Evolutionary conservation across 2,113 vertebrate genomes (phyloP), one percentile per base, ranked within the genome.

Genomic region (Lepisosteus osseus): DNA sequence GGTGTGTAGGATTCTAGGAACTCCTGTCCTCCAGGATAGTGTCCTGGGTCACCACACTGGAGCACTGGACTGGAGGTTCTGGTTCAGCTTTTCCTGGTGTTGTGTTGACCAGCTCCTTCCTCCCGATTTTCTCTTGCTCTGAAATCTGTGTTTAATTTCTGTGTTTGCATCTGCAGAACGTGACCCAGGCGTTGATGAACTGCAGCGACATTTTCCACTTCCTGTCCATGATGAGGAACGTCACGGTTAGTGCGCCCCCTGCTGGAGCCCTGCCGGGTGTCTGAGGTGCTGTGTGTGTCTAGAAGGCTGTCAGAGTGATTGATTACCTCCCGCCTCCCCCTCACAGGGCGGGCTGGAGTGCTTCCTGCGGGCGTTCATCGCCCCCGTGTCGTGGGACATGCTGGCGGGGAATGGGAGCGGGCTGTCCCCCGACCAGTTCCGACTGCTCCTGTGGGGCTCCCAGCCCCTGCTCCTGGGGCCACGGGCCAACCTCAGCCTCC

Each of bases 331-430:
- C 8, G 2, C 5, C 4, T 43, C 3, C 4, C 40, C 69, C n/a
- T 29, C 3, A 40, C 70, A 90, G 88, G 78, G 70, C 0, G 47
- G 65, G 0, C 55, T 55, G 63, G 17, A n/a, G 0, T 91, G 89
- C 72, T 89, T 86, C 71, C 69, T 84, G 55, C 57, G 15, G 14
- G 84, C 86, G 0, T 83, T 86, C 17, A 0, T 86, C 11, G 83
- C 84, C 8, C 78, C 84, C n/a, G 2, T 83, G 54, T 79, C 81
- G 67, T 89, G 85, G 87, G 6, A 0, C 0, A 44, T 54, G 6
- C n/a, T 90, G 54, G 77, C n/a, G 3, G 65, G 40, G 13, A 67
- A 29, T 29, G 29, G 29, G 29, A 29, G 14, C 2, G 78, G 74
- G 12, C 55, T 85, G 7, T 45, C 70, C 6, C 9, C 63, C 7